Conservation (phyloP, 2,888 invertebrate species). For the Tridacna gigas region DNA sequence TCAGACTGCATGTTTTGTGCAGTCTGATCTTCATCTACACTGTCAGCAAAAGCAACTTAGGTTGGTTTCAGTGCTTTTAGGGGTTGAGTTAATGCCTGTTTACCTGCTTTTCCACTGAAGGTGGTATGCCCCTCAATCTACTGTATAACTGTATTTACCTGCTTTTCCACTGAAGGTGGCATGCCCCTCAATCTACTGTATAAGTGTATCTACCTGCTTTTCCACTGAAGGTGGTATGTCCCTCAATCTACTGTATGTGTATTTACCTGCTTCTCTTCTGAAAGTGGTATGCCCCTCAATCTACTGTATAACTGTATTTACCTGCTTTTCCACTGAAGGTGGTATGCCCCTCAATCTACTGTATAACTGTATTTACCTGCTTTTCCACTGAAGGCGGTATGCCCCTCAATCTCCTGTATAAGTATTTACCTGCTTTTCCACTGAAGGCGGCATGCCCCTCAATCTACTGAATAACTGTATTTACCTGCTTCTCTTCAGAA, state of each 20-base stretch:
- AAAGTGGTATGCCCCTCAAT: too few relatives aligned
- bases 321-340: too few relatives aligned
- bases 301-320: too few relatives aligned
- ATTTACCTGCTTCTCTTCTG: constrained; percentile 92
- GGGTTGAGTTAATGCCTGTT: too few relatives aligned
- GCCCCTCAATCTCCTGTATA: constrained; percentile 91
- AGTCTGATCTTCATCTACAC: too few relatives aligned
- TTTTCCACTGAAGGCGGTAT: constrained; percentile 85
- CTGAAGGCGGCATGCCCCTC: constrained; percentile 86
- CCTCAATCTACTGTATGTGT: constrained; percentile 89
- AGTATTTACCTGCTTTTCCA: constrained; percentile 90
- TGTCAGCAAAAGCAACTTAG: too few relatives aligned
- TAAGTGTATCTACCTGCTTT: constrained; percentile 89
- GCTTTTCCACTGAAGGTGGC: constrained; percentile 83
- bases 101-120: constrained; percentile 80
- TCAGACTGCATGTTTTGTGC: too few relatives aligned
- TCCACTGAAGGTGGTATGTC: constrained; percentile 87
- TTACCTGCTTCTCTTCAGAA: constrained; percentile 80
- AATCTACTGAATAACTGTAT: too few relatives aligned
- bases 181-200: constrained; percentile 92
- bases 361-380: too few relatives aligned
- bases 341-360: not conserved
- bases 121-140: constrained; percentile 89
- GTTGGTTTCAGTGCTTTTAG: too few relatives aligned
- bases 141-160: constrained; percentile 91